Base-by-base conservation (phyloP, 2,888 invertebrate species). In the Habroteleia sp. region DNA sequence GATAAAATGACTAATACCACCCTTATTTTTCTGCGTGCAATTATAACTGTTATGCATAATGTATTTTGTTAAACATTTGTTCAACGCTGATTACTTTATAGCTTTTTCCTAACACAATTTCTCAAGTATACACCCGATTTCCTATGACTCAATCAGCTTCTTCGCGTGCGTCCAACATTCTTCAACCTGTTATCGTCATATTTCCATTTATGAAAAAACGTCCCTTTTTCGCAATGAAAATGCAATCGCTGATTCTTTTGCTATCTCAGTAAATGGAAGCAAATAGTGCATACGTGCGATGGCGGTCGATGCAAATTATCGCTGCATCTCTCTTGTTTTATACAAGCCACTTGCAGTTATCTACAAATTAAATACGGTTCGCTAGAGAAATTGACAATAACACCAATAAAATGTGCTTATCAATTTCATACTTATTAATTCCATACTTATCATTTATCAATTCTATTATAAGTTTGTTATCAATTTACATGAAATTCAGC, bases 231-330 rank as follows among this genome's bases (percentile, higher is more conserved):
- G 27, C 14, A 42, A 62, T 37, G 69, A 52, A 52, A 69, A 69
- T 62, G 54, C 69, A 52, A 62, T 69, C 39, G 48, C 39, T 25
- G 56, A 25, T 39, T 25, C 35, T 37, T 69, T 41, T 42, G 39
- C 50, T 20, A 50, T 48, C 50, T 58, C 39, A 33, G 29, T 52
- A 56, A 72, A 42, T 48, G 48, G 48, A 63, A 56, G 41, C 56
- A 72, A 56, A 72, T 56, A 54, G 48, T 27, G 72, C 54, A 56
- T 56, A 52, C 48, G 69, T 54, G 60, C 14, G 69, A 62, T 52
- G 54, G 54, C 52, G 60, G 37, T 39, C 52, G 33, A 50, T 69
- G 50, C 60, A 42, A 69, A 52, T 69, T 44, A 60, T 44, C 54
- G 69, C 69, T 27, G 17, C 58, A 58, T 58, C 35, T 29, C 20